A percentile compares a stretch with the other conserved stretches of the same genome.
phyloP scores from a whole-genome alignment of 2,797 vertebrate genomes.

The Eutrigla gurnardus region DNA sequence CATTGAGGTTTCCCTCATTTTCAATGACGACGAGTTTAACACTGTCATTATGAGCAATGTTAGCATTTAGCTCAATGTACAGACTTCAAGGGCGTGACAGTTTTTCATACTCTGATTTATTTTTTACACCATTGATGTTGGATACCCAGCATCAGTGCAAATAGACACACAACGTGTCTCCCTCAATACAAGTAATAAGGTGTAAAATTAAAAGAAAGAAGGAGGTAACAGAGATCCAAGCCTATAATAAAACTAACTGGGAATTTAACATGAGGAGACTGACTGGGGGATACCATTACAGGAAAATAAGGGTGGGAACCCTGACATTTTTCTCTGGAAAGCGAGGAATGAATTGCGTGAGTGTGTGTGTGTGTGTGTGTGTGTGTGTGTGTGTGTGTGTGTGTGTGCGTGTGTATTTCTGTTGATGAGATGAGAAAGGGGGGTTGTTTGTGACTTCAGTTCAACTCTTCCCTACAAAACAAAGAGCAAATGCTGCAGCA shows the following conservation, averaged over 20 bases:
- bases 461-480: slow-evolving; percentile 70
- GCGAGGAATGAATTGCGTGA: slow-evolving; percentile 14
- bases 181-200: no score
- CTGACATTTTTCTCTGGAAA: slow-evolving; percentile 51
- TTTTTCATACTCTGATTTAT: not conserved
- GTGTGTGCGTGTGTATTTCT: slow-evolving; percentile 31
- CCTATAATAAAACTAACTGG: slow-evolving; percentile 14
- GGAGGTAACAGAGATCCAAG: not conserved
- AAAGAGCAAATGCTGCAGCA: slow-evolving; percentile 69
- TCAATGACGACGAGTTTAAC: no score
- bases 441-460: slow-evolving; percentile 73
- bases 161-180: no score
- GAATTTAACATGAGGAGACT: not conserved
- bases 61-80: not conserved
- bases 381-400: slow-evolving; percentile 13
- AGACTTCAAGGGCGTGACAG: not conserved
- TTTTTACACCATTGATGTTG: not conserved
- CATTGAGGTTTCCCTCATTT: no score
- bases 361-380: slow-evolving; percentile 24
- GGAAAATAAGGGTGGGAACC: slow-evolving; percentile 50
- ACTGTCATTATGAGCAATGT: not conserved
- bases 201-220: not conserved
- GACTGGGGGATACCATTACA: slow-evolving; percentile 16
- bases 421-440: slow-evolving; percentile 51
- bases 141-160: not conserved